These are phyloP conservation scores for Tragelaphus strepsiceros DNA, from an alignment of 2,113 vertebrate genomes.

Conservation along the genomic window DNA sequence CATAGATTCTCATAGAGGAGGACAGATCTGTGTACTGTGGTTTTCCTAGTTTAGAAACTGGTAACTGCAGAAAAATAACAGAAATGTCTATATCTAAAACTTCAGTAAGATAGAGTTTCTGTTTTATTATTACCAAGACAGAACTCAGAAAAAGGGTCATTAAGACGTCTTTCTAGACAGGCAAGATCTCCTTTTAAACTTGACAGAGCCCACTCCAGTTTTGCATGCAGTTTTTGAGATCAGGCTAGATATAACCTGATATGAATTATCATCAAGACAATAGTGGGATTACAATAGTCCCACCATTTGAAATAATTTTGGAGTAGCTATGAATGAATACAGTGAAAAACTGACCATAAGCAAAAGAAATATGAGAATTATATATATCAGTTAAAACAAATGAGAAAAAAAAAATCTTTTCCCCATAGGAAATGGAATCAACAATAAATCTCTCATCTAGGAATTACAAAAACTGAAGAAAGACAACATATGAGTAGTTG, in stretches of 20 bases:
- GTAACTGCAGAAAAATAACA: constrained; percentile 14
- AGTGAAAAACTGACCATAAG: not conserved
- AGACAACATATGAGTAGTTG: not conserved
- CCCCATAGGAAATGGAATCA: not conserved
- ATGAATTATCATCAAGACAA: not conserved
- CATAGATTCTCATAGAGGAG: not conserved
- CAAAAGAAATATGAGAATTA: not conserved
- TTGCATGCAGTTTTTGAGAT: not conserved
- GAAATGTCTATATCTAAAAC: not conserved
- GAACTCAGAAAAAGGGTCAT: not conserved
- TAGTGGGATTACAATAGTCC: not conserved
- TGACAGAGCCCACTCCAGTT: not conserved
- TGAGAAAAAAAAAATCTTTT: constrained; percentile 12
- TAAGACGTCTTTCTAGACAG: not conserved
- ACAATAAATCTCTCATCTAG: not conserved
- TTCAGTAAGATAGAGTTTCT: not conserved
- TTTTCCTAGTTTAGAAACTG: not conserved
- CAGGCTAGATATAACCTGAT: not conserved
- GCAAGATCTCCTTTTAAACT: not conserved
- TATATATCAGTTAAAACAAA: not conserved
- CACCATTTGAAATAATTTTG: not conserved
- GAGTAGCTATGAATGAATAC: not conserved
- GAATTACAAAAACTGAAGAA: not conserved
- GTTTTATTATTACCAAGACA: not conserved
- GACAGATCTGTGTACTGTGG: not conserved